phyloP scores from a whole-genome alignment of 2,888 invertebrate species.

The Cephus pulcher region DNA sequence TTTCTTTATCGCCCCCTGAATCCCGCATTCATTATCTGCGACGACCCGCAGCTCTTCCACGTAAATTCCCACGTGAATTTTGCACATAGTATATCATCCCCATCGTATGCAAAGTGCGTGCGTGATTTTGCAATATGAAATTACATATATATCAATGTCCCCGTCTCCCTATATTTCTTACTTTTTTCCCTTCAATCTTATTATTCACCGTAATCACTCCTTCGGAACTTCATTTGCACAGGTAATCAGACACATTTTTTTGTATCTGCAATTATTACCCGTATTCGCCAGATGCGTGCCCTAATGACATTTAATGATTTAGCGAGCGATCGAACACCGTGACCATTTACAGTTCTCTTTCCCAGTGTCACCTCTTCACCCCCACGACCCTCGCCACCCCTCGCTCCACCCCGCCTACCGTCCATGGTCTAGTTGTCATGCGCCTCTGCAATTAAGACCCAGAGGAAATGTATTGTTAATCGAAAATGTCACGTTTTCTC shows the following conservation, averaged over 20 bases:
- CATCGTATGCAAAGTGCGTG: neutral
- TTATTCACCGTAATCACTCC: too few relatives aligned
- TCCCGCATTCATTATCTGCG: neutral
- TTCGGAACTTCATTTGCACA: too few relatives aligned
- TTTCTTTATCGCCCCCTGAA: neutral
- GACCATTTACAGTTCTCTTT: neutral
- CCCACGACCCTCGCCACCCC: neutral
- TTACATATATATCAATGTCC: neutral
- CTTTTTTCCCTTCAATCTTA: too few relatives aligned
- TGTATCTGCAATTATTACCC: neutral
- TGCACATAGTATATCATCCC: neutral
- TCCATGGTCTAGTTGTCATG: conserved; percentile 10
- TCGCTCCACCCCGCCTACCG: neutral
- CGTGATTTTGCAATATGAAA: neutral
- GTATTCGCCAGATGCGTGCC: neutral
- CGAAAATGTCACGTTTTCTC: conserved; percentile 17
- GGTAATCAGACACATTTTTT: neutral
- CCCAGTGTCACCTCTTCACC: neutral
- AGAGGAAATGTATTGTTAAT: conserved; percentile 19
- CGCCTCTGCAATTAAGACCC: conserved; percentile 14
- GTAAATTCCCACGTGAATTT: neutral
- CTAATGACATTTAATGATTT: neutral
- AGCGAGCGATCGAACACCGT: neutral
- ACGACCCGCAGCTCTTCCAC: neutral
- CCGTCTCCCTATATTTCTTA: neutral